These are phyloP conservation scores for Takifugu ocellatus DNA, from an alignment of 2,797 vertebrate genomes.

Conservation along the genomic window DNA sequence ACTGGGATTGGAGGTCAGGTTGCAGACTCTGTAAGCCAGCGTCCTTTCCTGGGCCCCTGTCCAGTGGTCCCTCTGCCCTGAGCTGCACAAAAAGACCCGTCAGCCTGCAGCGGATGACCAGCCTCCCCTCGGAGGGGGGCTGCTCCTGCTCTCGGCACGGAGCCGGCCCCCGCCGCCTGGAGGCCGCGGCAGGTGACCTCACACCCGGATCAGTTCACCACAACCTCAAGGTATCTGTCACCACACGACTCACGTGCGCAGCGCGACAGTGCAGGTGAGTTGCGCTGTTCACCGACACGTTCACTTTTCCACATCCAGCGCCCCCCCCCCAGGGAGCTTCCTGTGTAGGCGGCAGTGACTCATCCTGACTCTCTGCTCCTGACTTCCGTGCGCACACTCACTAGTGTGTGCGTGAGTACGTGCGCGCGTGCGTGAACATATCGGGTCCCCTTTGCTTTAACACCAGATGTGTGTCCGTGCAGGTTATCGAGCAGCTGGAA, in stretches of 20 bases:
- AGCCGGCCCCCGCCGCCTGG: slow-evolving; percentile 52
- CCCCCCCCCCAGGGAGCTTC: slow-evolving; percentile 59
- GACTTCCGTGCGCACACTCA: slow-evolving; percentile 33
- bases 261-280: not conserved
- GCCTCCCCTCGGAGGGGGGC: slow-evolving; percentile 43
- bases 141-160: slow-evolving; percentile 31
- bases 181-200: slow-evolving; percentile 44
- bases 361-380: slow-evolving; percentile 69
- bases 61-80: slow-evolving; percentile 30
- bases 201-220: slow-evolving; percentile 46
- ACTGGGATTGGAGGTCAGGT: slow-evolving; percentile 46
- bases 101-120: slow-evolving; percentile 52
- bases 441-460: no score
- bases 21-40: slow-evolving; percentile 37
- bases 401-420: slow-evolving; percentile 3
- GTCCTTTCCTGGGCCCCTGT: slow-evolving; percentile 24
- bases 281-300: not conserved
- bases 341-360: slow-evolving; percentile 77
- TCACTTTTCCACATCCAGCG: slow-evolving; percentile 9
- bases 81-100: slow-evolving; percentile 54
- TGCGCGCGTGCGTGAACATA: not conserved
- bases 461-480: slow-evolving; percentile 1
- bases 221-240: slow-evolving; percentile 62
- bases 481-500: slow-evolving; percentile 43
- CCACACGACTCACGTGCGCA: not conserved